Conservation (phyloP, 2,797 vertebrate species). For the Netta rufina region DNA sequence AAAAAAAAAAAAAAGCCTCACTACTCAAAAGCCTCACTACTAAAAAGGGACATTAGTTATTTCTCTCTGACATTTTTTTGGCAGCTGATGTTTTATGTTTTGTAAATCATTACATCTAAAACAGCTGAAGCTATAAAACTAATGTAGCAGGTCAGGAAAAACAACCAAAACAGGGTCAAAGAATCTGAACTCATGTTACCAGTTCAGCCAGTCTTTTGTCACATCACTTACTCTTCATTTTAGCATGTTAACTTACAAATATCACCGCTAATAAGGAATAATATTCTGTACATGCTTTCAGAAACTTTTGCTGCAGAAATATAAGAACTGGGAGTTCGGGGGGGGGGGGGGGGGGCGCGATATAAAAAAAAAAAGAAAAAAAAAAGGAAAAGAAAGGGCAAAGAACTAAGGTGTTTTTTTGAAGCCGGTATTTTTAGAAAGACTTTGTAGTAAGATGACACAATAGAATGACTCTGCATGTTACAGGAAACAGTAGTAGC, state of each 20-base stretch:
- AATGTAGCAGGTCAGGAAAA: conserved; percentile 6
- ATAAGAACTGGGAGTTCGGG: not conserved
- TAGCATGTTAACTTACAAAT: not conserved
- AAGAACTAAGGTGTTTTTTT: not conserved
- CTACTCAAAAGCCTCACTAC: not conserved
- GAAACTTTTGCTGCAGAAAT: not conserved
- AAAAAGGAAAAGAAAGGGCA: no score
- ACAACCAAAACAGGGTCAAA: not conserved
- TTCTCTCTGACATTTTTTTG: conserved; percentile 1
- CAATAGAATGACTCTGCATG: not conserved
- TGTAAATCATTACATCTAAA: conserved; percentile 9
- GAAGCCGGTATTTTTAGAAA: not conserved
- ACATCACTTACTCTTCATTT: not conserved
- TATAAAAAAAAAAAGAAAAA: no score
- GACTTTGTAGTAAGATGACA: not conserved
- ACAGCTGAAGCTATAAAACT: conserved; percentile 8
- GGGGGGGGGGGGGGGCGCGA: no score
- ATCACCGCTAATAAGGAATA: not conserved
- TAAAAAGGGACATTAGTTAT: not conserved
- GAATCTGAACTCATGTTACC: not conserved
- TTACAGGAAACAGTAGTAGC: not conserved
- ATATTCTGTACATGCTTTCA: not conserved
- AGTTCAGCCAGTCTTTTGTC: not conserved
- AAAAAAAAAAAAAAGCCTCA: not conserved
- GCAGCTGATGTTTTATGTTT: not conserved